These are phyloP conservation scores for Neoscelio sp. DNA, from an alignment of 2,888 invertebrate genomes.

Conservation along the genomic window DNA sequence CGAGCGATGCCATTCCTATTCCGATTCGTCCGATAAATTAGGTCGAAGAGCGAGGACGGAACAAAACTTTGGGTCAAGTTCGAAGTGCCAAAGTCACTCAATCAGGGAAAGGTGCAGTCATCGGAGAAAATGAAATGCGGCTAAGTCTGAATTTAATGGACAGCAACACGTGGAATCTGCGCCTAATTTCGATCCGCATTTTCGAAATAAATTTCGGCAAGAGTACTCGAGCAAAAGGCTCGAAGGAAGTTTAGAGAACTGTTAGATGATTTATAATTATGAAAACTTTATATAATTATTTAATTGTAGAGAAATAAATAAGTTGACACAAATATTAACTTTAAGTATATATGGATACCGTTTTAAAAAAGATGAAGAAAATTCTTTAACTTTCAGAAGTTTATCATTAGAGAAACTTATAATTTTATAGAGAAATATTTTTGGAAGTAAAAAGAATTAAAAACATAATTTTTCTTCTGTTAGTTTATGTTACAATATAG, in stretches of 20 bases:
- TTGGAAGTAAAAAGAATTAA: not conserved
- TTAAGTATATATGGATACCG: no score
- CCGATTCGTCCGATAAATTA: constrained; percentile 42
- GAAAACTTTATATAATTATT: not conserved
- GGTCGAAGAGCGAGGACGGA: constrained; percentile 24
- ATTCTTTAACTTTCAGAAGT: no score
- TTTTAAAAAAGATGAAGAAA: no score
- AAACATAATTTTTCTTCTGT: no score
- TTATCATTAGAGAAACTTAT: no score
- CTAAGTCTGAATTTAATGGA: constrained; percentile 27
- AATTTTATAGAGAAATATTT: not conserved
- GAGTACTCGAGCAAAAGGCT: constrained; percentile 66
- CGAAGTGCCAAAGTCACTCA: constrained; percentile 26
- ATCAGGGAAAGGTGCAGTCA: constrained; percentile 1
- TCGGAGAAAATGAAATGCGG: constrained; percentile 3
- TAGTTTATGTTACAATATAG: no score
- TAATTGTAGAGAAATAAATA: constrained; percentile 15
- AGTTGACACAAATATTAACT: no score
- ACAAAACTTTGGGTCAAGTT: constrained; percentile 41
- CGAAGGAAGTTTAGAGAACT: not conserved
- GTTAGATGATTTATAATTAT: not conserved
- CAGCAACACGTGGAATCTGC: constrained; percentile 39
- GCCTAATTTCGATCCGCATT: constrained; percentile 65
- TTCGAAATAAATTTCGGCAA: constrained; percentile 71
- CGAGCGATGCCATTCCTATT: constrained; percentile 33